Conservation (phyloP, 2,113 vertebrate species). For the Narcine bancroftii region DNA sequence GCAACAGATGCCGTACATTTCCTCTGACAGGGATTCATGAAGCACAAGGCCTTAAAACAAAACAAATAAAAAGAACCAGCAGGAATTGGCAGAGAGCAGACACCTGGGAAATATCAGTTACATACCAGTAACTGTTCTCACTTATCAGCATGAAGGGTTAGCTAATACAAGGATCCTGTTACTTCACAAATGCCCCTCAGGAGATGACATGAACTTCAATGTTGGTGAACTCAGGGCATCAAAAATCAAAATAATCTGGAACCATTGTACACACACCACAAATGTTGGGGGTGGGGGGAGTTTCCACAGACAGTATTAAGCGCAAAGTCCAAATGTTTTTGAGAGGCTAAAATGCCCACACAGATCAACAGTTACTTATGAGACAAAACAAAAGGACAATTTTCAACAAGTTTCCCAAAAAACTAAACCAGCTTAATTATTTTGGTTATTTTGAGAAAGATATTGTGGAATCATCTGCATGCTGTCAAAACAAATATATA, state of each 20-base stretch:
- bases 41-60: not conserved
- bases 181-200: not conserved
- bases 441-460: not conserved
- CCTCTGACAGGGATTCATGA: not conserved
- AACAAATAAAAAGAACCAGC: not conserved
- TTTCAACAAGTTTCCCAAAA: not conserved
- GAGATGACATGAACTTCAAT: not conserved
- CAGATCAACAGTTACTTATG: not conserved
- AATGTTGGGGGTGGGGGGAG: too few species aligned
- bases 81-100: not conserved
- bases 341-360: not conserved
- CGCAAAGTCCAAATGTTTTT: not conserved
- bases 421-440: too few species aligned
- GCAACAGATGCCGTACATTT: not conserved
- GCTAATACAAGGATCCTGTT: not conserved
- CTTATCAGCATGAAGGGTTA: not conserved
- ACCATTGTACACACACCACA: not conserved
- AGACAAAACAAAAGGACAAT: not conserved
- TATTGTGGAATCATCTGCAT: not conserved
- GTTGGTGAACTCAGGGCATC: not conserved
- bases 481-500: not conserved
- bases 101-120: not conserved
- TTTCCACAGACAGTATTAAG: not conserved
- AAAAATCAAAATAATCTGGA: not conserved
- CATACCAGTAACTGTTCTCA: not conserved